These are phyloP conservation scores for Drosophila varians DNA, from an alignment of 1,140 invertebrate species.

Conservation along the genomic window DNA sequence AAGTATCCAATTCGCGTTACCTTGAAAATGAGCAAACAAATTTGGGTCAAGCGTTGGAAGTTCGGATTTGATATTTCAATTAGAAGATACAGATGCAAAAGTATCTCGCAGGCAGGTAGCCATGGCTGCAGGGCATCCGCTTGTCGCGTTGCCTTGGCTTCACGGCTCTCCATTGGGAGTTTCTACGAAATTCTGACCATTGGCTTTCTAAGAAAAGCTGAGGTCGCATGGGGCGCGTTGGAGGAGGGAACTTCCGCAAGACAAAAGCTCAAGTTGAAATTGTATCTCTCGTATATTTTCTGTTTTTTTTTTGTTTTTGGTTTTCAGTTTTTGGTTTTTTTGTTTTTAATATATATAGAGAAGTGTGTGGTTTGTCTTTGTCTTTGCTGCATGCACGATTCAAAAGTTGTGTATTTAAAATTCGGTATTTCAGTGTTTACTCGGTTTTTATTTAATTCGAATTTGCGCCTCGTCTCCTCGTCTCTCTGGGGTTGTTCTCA, in stretches of 20 bases:
- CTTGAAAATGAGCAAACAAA: slow-evolving; percentile 66
- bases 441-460: slow-evolving; percentile 51
- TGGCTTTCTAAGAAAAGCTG: neutral
- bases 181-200: slow-evolving; percentile 46
- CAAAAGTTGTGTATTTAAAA: slow-evolving; percentile 61
- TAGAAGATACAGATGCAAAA: slow-evolving; percentile 55
- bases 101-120: slow-evolving; percentile 9
- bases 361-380: slow-evolving; percentile 39
- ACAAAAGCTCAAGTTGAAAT: slow-evolving; percentile 47
- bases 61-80: slow-evolving; percentile 65
- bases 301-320: slow-evolving; percentile 14
- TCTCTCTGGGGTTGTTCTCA: slow-evolving; percentile 26
- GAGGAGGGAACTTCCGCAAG: slow-evolving; percentile 16
- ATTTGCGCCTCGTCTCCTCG: slow-evolving; percentile 14
- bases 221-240: neutral
- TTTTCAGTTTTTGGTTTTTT: slow-evolving; percentile 2
- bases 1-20: slow-evolving; percentile 76
- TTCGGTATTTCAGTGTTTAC: slow-evolving; percentile 62
- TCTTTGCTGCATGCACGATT: slow-evolving; percentile 44
- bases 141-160: slow-evolving; percentile 40
- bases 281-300: slow-evolving; percentile 34
- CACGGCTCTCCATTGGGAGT: slow-evolving; percentile 21
- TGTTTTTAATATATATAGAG: slow-evolving; percentile 35
- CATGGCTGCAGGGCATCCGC: slow-evolving; percentile 40
- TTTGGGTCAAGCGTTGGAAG: slow-evolving; percentile 70